Percentiles rank a stretch among this genome's conserved stretches.
phyloP scores from a whole-genome alignment of 2,797 vertebrate genomes.

The Loris lydekkerianus region DNA sequence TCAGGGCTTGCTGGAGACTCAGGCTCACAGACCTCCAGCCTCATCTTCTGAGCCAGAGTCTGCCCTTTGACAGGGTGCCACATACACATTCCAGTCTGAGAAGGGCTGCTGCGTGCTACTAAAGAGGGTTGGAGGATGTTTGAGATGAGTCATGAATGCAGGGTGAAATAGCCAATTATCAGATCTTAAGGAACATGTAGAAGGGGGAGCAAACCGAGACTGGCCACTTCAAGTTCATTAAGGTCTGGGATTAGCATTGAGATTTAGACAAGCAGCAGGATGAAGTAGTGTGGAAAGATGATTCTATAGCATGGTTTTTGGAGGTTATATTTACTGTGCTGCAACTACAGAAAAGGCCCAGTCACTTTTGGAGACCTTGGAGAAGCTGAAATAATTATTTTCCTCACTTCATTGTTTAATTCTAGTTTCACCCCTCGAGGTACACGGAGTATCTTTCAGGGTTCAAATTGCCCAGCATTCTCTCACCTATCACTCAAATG shows the following conservation, averaged over 20 bases:
- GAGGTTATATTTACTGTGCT: neutral
- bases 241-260: neutral
- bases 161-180: neutral
- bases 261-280: neutral
- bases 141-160: conserved; percentile 53
- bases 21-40: neutral
- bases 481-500: neutral
- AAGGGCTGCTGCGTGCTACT: rapidly evolving
- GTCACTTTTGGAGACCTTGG: neutral
- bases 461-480: neutral
- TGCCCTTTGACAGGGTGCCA: neutral
- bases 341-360: neutral
- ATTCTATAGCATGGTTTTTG: neutral
- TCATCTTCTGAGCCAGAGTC: neutral
- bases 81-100: neutral
- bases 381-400: neutral
- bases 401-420: neutral
- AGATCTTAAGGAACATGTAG: neutral
- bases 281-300: neutral
- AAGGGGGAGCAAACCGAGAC: neutral
- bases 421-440: neutral
- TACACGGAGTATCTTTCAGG: neutral
- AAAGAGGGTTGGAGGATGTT: neutral
- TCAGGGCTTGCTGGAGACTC: neutral
- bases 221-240: neutral